Conservation (phyloP, 1,140 invertebrate species). For the Pollicipes pollicipes region DNA sequence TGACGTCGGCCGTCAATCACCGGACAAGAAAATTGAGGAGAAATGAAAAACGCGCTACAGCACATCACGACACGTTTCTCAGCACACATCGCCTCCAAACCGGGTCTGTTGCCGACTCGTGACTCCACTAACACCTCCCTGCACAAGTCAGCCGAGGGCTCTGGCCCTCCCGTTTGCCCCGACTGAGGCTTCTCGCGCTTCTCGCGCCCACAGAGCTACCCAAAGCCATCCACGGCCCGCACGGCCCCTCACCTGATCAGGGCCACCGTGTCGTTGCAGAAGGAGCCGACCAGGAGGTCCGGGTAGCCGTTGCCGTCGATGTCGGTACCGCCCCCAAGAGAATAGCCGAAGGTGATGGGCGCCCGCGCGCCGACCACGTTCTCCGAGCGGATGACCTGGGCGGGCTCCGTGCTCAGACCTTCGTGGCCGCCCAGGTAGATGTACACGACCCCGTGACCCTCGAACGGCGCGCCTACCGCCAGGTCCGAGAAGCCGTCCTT, state of each 20-base stretch:
- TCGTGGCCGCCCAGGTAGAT: conserved; percentile 62
- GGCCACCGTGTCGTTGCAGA: conserved; percentile 53
- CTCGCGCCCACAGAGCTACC: too few species aligned
- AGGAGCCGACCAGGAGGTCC: conserved; percentile 74
- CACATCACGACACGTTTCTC: too few species aligned
- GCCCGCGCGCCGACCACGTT: conserved; percentile 15
- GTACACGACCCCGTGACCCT: conserved; percentile 55
- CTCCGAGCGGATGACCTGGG: conserved; percentile 34
- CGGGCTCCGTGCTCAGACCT: conserved; percentile 50
- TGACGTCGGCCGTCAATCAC: too few species aligned
- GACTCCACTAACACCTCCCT: too few species aligned
- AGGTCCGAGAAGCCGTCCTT: conserved; percentile 76
- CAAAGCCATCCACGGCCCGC: too few species aligned
- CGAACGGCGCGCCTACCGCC: conserved; percentile 80
- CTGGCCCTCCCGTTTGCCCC: too few species aligned
- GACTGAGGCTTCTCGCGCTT: too few species aligned
- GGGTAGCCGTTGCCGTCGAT: conserved; percentile 82
- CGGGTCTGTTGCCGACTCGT: too few species aligned
- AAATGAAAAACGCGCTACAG: too few species aligned
- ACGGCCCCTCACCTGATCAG: conserved; percentile 36
- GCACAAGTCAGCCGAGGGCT: too few species aligned
- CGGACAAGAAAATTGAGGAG: too few species aligned
- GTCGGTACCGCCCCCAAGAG: conserved; percentile 70
- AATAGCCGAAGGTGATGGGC: conserved; percentile 55
- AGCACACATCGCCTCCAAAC: too few species aligned